phyloP scores from a whole-genome alignment of 1,140 invertebrate genomes.

The Zaprionus nigranus region DNA sequence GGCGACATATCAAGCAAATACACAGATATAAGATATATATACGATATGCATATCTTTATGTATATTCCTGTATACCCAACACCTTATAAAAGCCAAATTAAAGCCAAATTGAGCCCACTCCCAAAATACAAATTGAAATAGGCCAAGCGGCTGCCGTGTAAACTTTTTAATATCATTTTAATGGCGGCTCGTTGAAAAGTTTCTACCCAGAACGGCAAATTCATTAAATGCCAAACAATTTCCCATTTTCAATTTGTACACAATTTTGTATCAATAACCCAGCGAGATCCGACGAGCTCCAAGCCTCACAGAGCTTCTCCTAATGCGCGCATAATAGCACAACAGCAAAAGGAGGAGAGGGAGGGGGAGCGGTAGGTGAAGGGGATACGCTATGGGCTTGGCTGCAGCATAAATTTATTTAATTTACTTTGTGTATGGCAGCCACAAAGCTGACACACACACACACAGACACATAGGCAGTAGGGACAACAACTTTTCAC shows the following conservation, averaged over 20 bases:
- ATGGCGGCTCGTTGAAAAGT: constrained; percentile 47
- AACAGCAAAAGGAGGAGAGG: constrained; percentile 21
- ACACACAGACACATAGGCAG: constrained; percentile 7
- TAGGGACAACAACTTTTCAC: constrained; percentile 67
- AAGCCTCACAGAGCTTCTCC: constrained; percentile 17
- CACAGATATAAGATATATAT: background rate
- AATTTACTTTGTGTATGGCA: constrained; percentile 62
- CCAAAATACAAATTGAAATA: constrained; percentile 40
- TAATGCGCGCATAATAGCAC: constrained; percentile 80
- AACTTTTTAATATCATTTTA: constrained; percentile 79
- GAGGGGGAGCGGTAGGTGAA: background rate
- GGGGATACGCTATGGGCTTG: background rate
- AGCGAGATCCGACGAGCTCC: background rate
- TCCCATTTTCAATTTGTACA: constrained; percentile 72
- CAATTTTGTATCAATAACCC: constrained; percentile 73
- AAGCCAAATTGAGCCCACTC: constrained; percentile 24
- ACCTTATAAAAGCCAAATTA: constrained; percentile 68
- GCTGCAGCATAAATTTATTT: constrained; percentile 71
- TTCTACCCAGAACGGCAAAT: constrained; percentile 33
- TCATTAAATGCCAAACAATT: constrained; percentile 67
- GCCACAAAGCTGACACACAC: constrained; percentile 27
- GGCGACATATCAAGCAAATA: background rate
- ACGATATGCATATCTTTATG: background rate
- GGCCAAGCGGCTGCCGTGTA: constrained; percentile 50
- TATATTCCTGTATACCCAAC: background rate